Percentiles rank a stretch among this genome's conserved stretches.
These are phyloP conservation scores for Drosophila repleta DNA, from an alignment of 1,140 invertebrate species.

Conservation along the genomic window DNA sequence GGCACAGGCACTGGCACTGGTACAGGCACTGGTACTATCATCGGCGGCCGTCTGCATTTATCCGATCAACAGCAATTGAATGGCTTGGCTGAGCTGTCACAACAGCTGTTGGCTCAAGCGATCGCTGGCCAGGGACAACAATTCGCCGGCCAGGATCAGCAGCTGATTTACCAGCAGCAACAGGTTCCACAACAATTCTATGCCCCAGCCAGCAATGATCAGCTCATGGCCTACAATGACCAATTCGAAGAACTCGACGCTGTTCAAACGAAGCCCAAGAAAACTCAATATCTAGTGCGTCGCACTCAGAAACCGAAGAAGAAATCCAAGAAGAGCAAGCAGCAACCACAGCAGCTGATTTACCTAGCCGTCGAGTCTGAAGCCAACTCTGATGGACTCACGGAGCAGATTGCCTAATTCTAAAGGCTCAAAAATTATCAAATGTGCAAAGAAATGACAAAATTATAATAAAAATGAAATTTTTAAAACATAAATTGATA, in stretches of 20 bases:
- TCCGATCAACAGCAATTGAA: not conserved
- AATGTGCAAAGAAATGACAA: not conserved
- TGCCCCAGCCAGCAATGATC: no score
- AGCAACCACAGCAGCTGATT: not conserved
- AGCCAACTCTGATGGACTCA: not conserved
- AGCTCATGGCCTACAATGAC: not conserved
- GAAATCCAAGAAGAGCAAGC: slow-evolving; percentile 29
- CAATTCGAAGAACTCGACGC: not conserved
- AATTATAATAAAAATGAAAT: not conserved
- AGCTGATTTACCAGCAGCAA: no score
- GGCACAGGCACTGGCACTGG: not conserved
- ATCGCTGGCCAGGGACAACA: not conserved
- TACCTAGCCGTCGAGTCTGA: slow-evolving; percentile 15
- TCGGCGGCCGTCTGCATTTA: not conserved
- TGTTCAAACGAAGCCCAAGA: not conserved
- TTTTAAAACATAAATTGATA: no score
- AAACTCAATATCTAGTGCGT: not conserved
- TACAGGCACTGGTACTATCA: no score
- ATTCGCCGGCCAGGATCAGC: no score
- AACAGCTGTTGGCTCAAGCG: slow-evolving; percentile 9
- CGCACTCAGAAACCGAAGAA: slow-evolving; percentile 22
- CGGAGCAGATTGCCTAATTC: not conserved
- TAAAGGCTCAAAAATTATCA: not conserved
- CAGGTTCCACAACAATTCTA: no score
- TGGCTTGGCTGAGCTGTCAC: not conserved